Evolutionary conservation across 35 echinoderm and acorn worm genomes (phyloP), one percentile per base, ranked within the genome.

Genomic region (Acanthaster planci): DNA sequence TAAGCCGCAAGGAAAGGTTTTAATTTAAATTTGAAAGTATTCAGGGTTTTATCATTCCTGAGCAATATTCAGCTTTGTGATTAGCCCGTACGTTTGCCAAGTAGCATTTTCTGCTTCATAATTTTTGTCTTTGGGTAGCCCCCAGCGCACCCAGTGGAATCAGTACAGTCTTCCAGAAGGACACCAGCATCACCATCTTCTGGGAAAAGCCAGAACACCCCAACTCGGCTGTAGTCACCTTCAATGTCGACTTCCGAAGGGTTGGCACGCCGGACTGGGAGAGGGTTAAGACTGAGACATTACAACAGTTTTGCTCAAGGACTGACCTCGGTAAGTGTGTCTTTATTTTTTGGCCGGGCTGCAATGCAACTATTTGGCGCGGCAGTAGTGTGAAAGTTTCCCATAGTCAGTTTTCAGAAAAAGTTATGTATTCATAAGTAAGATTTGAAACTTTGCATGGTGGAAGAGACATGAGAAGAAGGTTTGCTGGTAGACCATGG

Each of bases 41-140:
- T 56, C 54, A 56, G 54, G 22, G 22, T 56, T 56, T 56, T n/a
- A 56, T 56, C 54, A 56, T 56, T 67, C n/a, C n/a, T n/a, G n/a
- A n/a, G n/a, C n/a, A n/a, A n/a, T n/a, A n/a, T n/a, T n/a, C n/a
- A n/a, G n/a, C n/a, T n/a, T n/a, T n/a, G n/a, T n/a, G n/a, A n/a
- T n/a, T n/a, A n/a, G n/a, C n/a, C n/a, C n/a, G n/a, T n/a, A n/a
- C n/a, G n/a, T n/a, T n/a, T n/a, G n/a, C n/a, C n/a, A n/a, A n/a
- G n/a, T n/a, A n/a, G n/a, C n/a, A n/a, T n/a, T n/a, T n/a, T n/a
- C n/a, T n/a, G n/a, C n/a, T 31, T 67, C 14, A 31, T 72, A 36
- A 72, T 26, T 14, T 72, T 72, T 72, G 64, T 29, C 23, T 72
- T 9, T n/a, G 27, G 10, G 21, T 26, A 72, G 64, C 30, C 34